A percentile compares a stretch with the other conserved stretches of the same genome.
Conservation (phyloP, 2,888 invertebrate genomes). For the Ptychoptera albimana region DNA sequence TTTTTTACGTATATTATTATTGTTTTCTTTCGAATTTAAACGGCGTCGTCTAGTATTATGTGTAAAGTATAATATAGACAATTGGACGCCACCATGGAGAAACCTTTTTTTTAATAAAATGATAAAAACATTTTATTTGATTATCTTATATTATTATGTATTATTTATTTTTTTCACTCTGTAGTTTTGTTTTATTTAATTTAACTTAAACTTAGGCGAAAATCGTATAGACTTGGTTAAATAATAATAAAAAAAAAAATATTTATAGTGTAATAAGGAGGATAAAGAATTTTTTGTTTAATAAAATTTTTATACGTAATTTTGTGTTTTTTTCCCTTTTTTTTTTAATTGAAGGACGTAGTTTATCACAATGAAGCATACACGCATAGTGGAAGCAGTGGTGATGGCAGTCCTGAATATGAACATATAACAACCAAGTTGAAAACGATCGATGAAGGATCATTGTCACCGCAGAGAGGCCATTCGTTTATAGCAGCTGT, state of each 20-base stretch:
- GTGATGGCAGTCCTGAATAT: conserved; percentile 47
- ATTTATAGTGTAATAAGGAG: no score
- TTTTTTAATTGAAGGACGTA: conserved; percentile 38
- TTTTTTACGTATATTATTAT: neutral
- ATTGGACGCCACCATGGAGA: neutral
- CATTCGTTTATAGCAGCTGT: conserved; percentile 56
- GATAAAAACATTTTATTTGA: no score
- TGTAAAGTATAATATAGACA: neutral
- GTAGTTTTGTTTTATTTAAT: no score
- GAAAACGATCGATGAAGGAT: conserved; percentile 19
- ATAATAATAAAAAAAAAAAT: no score
- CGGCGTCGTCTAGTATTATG: neutral
- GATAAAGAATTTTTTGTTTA: no score
- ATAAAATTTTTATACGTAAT: neutral
- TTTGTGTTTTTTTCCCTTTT: conserved; percentile 1
- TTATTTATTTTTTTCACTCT: no score
- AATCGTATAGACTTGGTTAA: no score
- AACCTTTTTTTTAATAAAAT: no score
- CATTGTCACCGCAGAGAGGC: conserved; percentile 44
- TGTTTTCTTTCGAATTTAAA: neutral
- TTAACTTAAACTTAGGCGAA: no score
- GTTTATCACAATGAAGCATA: conserved; percentile 67
- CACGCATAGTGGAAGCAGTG: conserved; percentile 54
- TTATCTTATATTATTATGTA: no score
- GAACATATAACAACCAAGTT: conserved; percentile 16